These are phyloP conservation scores for Zeus faber DNA, from an alignment of 2,113 vertebrate species.

Conservation along the genomic window DNA sequence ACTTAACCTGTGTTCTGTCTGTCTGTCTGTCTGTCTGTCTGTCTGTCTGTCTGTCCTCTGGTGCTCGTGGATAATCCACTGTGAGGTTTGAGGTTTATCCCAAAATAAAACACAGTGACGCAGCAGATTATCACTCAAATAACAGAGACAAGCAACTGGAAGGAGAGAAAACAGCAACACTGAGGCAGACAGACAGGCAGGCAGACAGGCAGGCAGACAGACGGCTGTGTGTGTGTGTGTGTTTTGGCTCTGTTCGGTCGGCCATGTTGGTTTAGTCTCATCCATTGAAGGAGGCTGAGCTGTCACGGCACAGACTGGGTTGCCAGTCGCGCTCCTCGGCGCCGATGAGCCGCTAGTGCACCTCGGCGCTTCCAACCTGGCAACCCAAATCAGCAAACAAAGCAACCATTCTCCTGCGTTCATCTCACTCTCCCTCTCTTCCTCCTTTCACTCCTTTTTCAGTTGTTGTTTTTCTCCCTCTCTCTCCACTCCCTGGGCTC, in stretches of 20 bases:
- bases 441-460: background rate
- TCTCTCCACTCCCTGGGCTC: background rate
- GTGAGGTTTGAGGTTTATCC: too few species aligned
- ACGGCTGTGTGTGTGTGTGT: constrained; percentile 27
- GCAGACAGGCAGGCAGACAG: constrained; percentile 8
- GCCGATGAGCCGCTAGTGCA: constrained; percentile 6
- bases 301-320: constrained; percentile 27
- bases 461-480: background rate
- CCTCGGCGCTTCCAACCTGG: constrained; percentile 42
- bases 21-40: too few species aligned
- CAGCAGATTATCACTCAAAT: too few species aligned
- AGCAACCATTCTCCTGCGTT: constrained; percentile 41
- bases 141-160: too few species aligned
- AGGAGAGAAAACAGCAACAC: too few species aligned
- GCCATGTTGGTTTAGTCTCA: background rate
- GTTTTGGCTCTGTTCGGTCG: constrained; percentile 27
- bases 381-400: constrained; percentile 43
- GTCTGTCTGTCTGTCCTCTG: too few species aligned
- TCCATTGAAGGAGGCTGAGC: constrained; percentile 39
- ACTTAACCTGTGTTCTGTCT: too few species aligned
- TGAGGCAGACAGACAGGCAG: background rate
- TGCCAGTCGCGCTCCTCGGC: constrained; percentile 27
- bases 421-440: constrained; percentile 1
- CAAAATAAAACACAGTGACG: too few species aligned
- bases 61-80: too few species aligned